These are phyloP conservation scores for Equus przewalskii DNA, from an alignment of 2,113 vertebrate species.

Conservation along the genomic window DNA sequence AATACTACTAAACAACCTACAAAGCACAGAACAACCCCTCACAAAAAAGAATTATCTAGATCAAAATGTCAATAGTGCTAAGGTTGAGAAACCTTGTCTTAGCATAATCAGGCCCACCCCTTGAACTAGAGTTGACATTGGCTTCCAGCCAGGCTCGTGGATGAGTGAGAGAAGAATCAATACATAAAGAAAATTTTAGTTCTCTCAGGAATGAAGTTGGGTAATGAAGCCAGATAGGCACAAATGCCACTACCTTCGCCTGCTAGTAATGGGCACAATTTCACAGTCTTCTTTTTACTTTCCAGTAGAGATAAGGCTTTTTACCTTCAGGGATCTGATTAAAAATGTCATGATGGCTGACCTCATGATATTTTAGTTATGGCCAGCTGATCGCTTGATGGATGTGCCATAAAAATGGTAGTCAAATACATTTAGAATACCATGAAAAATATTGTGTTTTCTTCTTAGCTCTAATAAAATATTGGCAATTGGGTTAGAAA, in stretches of 20 bases:
- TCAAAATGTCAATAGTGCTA: background rate
- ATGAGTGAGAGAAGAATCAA: background rate
- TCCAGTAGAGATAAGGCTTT: background rate
- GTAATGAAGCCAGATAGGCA: background rate
- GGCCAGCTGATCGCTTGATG: background rate
- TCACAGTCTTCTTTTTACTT: background rate
- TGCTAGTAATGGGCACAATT: background rate
- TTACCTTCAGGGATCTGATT: background rate
- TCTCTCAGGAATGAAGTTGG: background rate
- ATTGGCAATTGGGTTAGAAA: background rate
- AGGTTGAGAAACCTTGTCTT: background rate
- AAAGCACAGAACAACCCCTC: fast-evolving
- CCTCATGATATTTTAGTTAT: constrained; percentile 1
- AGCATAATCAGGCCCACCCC: fast-evolving
- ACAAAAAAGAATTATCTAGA: background rate
- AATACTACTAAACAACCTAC: background rate
- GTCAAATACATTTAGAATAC: background rate
- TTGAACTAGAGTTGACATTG: background rate
- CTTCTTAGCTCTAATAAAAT: background rate
- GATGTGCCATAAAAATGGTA: background rate
- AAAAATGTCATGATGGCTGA: background rate
- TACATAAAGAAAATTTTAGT: background rate
- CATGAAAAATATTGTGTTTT: background rate
- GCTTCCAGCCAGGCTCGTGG: background rate
- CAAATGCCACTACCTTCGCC: background rate